Conservation (phyloP, 2,888 invertebrate genomes). For the Nyleta sp. region DNA sequence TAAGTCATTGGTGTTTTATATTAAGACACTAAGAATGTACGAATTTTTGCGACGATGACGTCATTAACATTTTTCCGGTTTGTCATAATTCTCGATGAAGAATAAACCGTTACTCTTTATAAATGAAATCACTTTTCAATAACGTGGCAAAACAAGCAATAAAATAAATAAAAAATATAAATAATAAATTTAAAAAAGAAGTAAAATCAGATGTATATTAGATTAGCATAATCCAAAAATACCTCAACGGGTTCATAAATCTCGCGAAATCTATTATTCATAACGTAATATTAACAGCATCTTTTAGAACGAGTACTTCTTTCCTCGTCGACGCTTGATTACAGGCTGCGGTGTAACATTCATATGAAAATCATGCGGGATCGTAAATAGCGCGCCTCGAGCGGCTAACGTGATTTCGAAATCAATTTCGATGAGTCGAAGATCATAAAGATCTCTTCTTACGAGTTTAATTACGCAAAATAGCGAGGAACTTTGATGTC, state of each 20-base stretch:
- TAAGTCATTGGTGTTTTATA: too few species aligned
- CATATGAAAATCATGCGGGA: constrained; percentile 34
- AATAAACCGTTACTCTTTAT: too few species aligned
- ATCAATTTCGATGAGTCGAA: constrained; percentile 67
- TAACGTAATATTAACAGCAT: constrained; percentile 49
- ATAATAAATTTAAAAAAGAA: too few species aligned
- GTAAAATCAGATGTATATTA: constrained; percentile 3
- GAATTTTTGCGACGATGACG: too few species aligned
- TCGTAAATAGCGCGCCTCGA: constrained; percentile 32
- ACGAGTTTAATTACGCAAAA: constrained; percentile 71
- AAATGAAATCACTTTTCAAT: too few species aligned
- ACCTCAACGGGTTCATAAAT: constrained; percentile 42
- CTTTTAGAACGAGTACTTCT: constrained; percentile 53
- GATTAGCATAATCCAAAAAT: constrained; percentile 54
- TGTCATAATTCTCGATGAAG: too few species aligned
- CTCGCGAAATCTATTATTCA: constrained; percentile 54
- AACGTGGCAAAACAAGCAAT: too few species aligned
- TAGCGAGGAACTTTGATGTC: constrained; percentile 26
- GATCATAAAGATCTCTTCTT: constrained; percentile 73
- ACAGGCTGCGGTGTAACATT: constrained; percentile 36
- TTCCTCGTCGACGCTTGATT: constrained; percentile 35
- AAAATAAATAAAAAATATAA: too few species aligned
- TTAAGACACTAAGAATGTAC: too few species aligned
- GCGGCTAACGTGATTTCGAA: constrained; percentile 66
- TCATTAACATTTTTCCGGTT: too few species aligned